Evolutionary conservation across 2,888 invertebrate genomes (phyloP), one percentile per base, ranked within the genome.

Genomic region (Apoda limacodes): DNA sequence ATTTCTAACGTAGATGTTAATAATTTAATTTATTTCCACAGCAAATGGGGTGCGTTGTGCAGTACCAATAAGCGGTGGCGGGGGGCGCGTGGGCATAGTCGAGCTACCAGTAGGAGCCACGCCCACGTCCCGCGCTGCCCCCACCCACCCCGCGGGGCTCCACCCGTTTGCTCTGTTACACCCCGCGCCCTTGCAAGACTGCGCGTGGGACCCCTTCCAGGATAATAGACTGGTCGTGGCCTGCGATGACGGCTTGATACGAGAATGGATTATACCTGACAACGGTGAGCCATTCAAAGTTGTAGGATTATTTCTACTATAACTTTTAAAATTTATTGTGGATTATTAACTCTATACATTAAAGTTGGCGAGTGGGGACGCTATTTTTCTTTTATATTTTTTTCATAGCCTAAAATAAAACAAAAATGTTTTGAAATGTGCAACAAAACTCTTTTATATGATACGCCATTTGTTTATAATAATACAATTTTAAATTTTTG

Each of bases 131-230:
- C 29, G 15, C 6, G 58, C 60, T 0, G 40, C 56, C 2, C 88
- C 89, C 52, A 85, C 89, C 0, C 91, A 90, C 5, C 86, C 91
- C 43, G 68, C 92, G 30, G 87, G 89, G 2, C 92, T 92, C 89
- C 37, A 92, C 89, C 13, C 88, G 88, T 91, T 93, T 19, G 92
- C 93, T n/a, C 72, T 98, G 48, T 90, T 96, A 36, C 95, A 97
- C 68, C 91, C 94, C 30, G 89, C 88, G 46, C 90, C 89, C 48
- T 88, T 95, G 20, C 90, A 92, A 85, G 98, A 98, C 74, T 94
- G 97, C 72, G 87, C 89, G 34, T 98, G 94, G 92, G 95, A 97
- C 82, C 97, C 97, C 1, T 96, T 96, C 69, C 84, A 93, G 63
- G 83, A 87, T 44, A 82, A 83, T 29, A 82, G 90, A 29, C 82